Evolutionary conservation across 2,113 vertebrate species (phyloP), one percentile per base, ranked within the genome.

Genomic region (Drymodes brunneopygia): DNA sequence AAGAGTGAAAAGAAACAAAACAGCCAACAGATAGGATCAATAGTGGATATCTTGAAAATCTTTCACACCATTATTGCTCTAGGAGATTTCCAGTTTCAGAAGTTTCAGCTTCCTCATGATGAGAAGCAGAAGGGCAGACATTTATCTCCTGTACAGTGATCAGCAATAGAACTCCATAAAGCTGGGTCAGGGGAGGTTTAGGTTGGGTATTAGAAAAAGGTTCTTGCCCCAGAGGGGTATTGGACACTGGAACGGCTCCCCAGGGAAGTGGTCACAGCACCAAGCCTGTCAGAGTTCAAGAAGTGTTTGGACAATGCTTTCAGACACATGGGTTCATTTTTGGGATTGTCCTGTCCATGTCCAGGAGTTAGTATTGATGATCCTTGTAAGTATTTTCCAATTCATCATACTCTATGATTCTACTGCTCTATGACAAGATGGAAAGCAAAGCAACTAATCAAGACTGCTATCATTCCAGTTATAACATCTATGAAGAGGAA

Each of bases 1-100:
- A 94, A 71, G n/a, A 83, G 69, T 65, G n/a, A 69, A 82, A 88
- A 92, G 40, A 33, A 95, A 45, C 20, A 83, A 57, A 9, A 11
- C 27, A 45, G 33, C 4, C 17, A 70, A 72, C 8, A 35, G 5
- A 48, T 1, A 61, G 28, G 5, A 90, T 15, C 15, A 67, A 50
- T 18, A 69, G 13, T 33, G 18, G 22, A 17, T 81, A 77, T 36
- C 44, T 61, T 72, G 22, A 80, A 86, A 88, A 51, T n/a, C 45
- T 78, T 51, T 36, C 40, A 65, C 8, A 15, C 9, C 13, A 16
- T 31, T 56, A 36, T 42, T 81, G 38, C 16, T 35, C 40, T 45
- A 66, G 51, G 70, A 47, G 22, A 78, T 92, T 84, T 87, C 36
- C 9, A 69, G 31, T 48, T 87, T 64, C 54, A 87, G 45, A 60